A percentile compares a stretch with the other conserved stretches of the same genome.
phyloP scores from a whole-genome alignment of 2,797 vertebrate species.

The Lycodopsis pacificus region DNA sequence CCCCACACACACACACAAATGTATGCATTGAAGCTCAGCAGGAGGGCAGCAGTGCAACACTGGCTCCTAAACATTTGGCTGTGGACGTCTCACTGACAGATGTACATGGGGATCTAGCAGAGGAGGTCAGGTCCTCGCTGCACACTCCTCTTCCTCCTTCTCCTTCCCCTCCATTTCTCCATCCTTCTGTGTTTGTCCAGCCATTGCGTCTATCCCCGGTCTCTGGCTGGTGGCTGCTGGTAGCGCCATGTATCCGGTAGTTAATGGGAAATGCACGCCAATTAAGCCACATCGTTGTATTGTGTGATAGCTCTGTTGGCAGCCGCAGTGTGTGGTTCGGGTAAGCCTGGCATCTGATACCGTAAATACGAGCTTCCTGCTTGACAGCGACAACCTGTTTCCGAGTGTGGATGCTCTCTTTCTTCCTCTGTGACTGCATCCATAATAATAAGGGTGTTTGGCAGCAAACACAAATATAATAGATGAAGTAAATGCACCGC shows the following conservation, averaged over 20 bases:
- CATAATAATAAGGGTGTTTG: constrained; percentile 7
- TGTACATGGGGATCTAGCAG: constrained; percentile 68
- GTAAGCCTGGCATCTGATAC: constrained; percentile 41
- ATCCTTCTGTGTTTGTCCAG: constrained; percentile 44
- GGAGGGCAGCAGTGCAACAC: constrained; percentile 62
- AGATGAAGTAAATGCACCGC: constrained; percentile 1
- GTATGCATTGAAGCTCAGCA: constrained; percentile 70
- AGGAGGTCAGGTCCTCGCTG: constrained; percentile 70
- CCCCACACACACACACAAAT: constrained; percentile 14
- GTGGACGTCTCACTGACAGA: constrained; percentile 75
- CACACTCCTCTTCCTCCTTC: constrained; percentile 56
- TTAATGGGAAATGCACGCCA: constrained; percentile 48
- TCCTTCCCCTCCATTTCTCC: constrained; percentile 22
- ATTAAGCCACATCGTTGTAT: constrained; percentile 55
- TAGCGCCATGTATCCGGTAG: constrained; percentile 37
- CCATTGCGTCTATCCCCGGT: constrained; percentile 33
- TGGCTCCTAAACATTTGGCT: constrained; percentile 76
- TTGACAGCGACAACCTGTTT: constrained; percentile 55
- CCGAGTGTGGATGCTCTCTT: constrained; percentile 15
- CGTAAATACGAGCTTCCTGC: constrained; percentile 43
- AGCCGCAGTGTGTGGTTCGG: constrained; percentile 31
- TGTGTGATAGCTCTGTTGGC: constrained; percentile 56
- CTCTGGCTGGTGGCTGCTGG: constrained; percentile 49
- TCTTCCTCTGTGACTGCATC: constrained; percentile 7
- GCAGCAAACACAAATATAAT: constrained; percentile 8